Conservation (phyloP, 92 coral and sea anemone genomes). For the Pocillopora meandrina region DNA sequence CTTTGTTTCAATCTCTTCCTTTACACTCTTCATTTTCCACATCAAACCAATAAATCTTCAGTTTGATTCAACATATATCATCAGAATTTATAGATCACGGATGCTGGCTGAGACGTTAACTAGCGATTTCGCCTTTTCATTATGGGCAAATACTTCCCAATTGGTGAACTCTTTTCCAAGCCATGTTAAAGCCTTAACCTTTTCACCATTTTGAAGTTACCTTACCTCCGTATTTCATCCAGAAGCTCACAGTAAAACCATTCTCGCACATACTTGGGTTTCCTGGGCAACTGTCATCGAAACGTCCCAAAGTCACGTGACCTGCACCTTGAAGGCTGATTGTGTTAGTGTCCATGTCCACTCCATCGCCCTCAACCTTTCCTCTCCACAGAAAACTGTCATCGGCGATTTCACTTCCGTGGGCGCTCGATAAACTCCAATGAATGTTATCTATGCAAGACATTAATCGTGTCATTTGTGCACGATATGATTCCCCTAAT, state of each 20-base stretch:
- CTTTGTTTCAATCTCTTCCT: too few relatives aligned
- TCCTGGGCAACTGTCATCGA: conserved; percentile 42
- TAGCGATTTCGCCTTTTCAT: too few relatives aligned
- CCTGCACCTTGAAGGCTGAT: conserved; percentile 28
- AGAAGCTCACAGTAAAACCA: conserved; percentile 58
- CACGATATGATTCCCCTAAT: too few relatives aligned
- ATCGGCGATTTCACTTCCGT: not conserved
- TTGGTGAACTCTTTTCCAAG: too few relatives aligned
- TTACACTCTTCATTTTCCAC: too few relatives aligned
- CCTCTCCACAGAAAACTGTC: conserved; percentile 21
- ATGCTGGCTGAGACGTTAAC: too few relatives aligned
- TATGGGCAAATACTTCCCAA: too few relatives aligned
- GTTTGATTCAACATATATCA: too few relatives aligned
- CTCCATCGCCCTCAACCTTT: conserved; percentile 24
- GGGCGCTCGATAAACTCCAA: conserved; percentile 15
- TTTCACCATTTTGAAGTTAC: too few relatives aligned
- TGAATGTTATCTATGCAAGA: conserved; percentile 18
- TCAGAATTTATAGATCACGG: too few relatives aligned
- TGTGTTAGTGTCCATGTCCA: conserved; percentile 9
- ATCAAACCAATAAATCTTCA: too few relatives aligned
- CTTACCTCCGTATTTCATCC: conserved; percentile 70
- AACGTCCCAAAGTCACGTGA: conserved; percentile 25
- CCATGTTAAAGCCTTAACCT: too few relatives aligned
- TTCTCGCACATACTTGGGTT: conserved; percentile 38
- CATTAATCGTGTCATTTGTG: not conserved